A percentile compares a stretch with the other conserved stretches of the same genome.
Conservation (phyloP, 2,888 invertebrate species). For the Trissonchulus sp. region DNA sequence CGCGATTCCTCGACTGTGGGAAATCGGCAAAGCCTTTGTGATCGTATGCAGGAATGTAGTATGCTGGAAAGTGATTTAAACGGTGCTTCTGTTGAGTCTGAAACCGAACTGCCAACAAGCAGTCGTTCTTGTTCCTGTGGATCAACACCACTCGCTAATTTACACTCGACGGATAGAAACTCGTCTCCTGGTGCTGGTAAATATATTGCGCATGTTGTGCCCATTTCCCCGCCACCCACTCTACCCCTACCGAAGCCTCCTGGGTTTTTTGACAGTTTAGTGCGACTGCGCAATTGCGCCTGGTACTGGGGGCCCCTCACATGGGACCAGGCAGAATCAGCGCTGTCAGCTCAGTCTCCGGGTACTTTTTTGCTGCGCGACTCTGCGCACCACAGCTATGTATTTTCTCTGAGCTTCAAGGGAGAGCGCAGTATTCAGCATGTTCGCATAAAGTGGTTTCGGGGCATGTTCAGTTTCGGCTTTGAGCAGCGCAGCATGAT, state of each 20-base stretch:
- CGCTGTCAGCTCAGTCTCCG: conserved; percentile 65
- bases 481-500: conserved; percentile 56
- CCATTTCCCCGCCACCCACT: background rate
- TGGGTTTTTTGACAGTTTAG: background rate
- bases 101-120: no score
- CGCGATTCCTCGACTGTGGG: no score
- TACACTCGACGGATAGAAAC: no score
- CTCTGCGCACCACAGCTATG: conserved; percentile 65
- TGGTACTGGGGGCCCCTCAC: conserved; percentile 79
- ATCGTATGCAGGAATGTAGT: no score
- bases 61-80: no score
- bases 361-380: conserved; percentile 73
- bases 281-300: conserved; percentile 53
- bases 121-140: no score
- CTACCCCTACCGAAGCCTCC: background rate
- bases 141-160: no score
- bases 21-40: no score
- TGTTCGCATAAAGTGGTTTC: conserved; percentile 62
- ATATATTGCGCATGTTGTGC: no score
- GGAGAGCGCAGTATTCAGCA: conserved; percentile 65
- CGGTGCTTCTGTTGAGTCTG: no score
- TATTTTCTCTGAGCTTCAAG: conserved; percentile 69
- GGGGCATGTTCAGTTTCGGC: conserved; percentile 51
- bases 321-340: conserved; percentile 66
- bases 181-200: no score